Percentiles rank a stretch among this genome's conserved stretches.
phyloP scores from a whole-genome alignment of 2,888 invertebrate species.

The Sepioteuthis lessoniana region DNA sequence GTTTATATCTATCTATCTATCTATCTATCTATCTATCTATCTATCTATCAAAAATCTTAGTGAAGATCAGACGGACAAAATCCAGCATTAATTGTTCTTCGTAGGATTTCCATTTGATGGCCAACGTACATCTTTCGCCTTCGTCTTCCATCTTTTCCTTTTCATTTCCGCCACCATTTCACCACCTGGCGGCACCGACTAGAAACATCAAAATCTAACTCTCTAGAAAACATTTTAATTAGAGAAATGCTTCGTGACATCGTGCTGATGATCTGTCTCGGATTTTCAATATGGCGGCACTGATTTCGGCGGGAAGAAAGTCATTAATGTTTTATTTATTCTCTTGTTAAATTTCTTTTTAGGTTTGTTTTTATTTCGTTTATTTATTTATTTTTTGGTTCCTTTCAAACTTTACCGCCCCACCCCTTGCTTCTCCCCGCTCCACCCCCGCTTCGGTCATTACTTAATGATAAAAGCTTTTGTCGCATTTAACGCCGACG shows the following conservation, averaged over 20 bases:
- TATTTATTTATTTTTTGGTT: neutral
- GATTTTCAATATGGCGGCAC: neutral
- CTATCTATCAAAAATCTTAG: no score
- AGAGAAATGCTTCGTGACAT: conserved; percentile 33
- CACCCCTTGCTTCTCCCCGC: accelerated
- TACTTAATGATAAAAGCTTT: neutral
- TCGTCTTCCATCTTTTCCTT: neutral
- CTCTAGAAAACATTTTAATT: neutral
- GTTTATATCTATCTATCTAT: no score
- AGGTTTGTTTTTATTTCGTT: neutral
- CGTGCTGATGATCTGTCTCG: neutral
- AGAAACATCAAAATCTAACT: neutral
- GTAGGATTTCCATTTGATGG: no score
- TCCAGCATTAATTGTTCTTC: no score
- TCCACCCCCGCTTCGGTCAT: neutral
- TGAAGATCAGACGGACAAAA: no score
- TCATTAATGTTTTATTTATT: neutral
- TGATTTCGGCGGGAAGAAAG: neutral
- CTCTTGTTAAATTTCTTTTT: neutral
- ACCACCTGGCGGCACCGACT: neutral
- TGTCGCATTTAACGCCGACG: neutral
- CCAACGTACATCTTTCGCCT: no score
- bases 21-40: no score
- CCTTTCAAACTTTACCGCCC: neutral
- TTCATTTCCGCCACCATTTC: neutral